These are phyloP conservation scores for Drosophila kepulauana DNA, from an alignment of 1,140 invertebrate genomes.

Conservation along the genomic window DNA sequence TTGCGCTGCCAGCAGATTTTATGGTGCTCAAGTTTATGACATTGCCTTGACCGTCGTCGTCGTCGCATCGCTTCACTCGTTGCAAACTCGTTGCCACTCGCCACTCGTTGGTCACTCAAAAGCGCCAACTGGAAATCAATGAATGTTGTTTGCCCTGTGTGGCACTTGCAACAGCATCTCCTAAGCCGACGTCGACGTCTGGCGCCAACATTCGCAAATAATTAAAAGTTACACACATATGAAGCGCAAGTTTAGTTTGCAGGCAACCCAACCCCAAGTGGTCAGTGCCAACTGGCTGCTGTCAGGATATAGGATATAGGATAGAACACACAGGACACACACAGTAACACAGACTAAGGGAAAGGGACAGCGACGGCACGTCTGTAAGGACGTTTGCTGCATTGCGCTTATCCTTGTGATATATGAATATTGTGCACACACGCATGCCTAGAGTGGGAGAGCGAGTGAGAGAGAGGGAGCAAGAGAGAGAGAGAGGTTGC, in stretches of 20 bases:
- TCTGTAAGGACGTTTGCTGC: slow-evolving; percentile 84
- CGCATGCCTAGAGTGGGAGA: slow-evolving; percentile 52
- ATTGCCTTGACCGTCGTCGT: slow-evolving; percentile 72
- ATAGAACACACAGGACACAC: slow-evolving; percentile 40
- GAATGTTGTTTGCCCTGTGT: slow-evolving; percentile 42
- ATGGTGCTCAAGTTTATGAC: slow-evolving; percentile 84
- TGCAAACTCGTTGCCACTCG: slow-evolving; percentile 1
- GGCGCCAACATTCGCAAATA: slow-evolving; percentile 83
- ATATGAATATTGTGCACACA: slow-evolving; percentile 85
- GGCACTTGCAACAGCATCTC: slow-evolving; percentile 11
- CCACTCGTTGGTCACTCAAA: slow-evolving; percentile 49
- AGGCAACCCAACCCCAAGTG: background rate
- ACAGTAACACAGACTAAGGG: background rate
- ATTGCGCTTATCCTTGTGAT: slow-evolving; percentile 85
- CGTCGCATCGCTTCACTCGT: slow-evolving; percentile 25
- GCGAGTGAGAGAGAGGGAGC: slow-evolving; percentile 3
- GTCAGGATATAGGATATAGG: slow-evolving; percentile 25
- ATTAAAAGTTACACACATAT: slow-evolving; percentile 78
- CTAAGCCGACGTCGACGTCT: slow-evolving; percentile 75
- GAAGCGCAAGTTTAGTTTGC: slow-evolving; percentile 45
- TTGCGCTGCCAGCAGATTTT: slow-evolving; percentile 83
- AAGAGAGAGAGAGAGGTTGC: slow-evolving; percentile 7
- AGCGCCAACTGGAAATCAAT: slow-evolving; percentile 64
- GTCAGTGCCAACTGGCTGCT: slow-evolving; percentile 48
- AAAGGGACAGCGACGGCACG: slow-evolving; percentile 57